Percentiles rank a stretch among this genome's conserved stretches.
Conservation (phyloP, 2,797 vertebrate species). For the Pangasius sanitwongsei region DNA sequence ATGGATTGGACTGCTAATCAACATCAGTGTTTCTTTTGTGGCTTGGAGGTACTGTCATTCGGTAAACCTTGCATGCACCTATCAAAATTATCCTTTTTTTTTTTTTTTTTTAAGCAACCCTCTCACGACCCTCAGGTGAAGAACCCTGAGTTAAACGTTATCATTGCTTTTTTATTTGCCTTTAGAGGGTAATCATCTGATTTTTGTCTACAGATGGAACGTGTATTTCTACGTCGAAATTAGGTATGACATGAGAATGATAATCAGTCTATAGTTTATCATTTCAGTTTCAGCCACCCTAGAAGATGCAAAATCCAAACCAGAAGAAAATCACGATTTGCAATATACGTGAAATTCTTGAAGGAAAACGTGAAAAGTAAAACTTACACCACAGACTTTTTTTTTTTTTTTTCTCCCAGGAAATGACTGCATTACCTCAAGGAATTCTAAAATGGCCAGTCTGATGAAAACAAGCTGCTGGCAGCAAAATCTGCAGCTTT, state of each 20-base stretch:
- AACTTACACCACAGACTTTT: too few species aligned
- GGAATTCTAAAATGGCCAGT: neutral
- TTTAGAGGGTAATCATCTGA: too few species aligned
- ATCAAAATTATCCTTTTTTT: too few species aligned
- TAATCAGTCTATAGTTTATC: neutral
- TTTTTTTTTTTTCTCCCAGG: neutral
- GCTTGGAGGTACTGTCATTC: too few species aligned
- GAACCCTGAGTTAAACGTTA: too few species aligned
- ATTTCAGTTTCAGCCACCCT: neutral
- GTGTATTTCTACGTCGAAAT: neutral
- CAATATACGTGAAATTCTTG: neutral
- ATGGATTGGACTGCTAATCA: too few species aligned
- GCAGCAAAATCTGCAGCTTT: neutral
- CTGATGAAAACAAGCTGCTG: neutral
- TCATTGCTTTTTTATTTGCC: too few species aligned
- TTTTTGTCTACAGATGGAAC: neutral
- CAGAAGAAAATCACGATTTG: neutral
- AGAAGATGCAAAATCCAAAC: neutral
- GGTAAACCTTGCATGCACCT: too few species aligned
- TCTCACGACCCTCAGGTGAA: too few species aligned
- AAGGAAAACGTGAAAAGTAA: neutral
- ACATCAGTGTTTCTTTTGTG: too few species aligned
- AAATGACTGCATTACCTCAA: constrained; percentile 1
- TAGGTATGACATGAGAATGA: neutral
- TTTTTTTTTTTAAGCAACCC: too few species aligned